Evolutionary conservation across 23 tunicate species (phyloP).

Genomic region (Ciona savignyi): DNA sequence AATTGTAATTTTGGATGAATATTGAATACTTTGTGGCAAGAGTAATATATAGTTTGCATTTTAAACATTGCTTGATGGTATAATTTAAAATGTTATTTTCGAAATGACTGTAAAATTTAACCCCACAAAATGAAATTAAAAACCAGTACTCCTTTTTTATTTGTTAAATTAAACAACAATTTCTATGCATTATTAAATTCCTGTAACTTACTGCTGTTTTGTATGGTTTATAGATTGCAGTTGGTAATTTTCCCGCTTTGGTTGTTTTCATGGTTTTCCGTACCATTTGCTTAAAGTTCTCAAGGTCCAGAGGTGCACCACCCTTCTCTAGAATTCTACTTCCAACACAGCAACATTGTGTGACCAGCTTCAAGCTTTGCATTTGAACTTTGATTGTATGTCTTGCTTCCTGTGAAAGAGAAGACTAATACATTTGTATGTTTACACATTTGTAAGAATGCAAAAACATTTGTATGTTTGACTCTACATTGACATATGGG

Average conservation of each 20-base stretch:
- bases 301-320: constrained; percentile 53
- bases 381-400: constrained; percentile 35
- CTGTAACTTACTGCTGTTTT: constrained; percentile 42
- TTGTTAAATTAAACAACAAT: too few relatives aligned
- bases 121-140: too few relatives aligned
- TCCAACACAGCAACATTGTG: constrained; percentile 53
- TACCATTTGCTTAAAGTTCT: constrained; percentile 53
- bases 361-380: constrained; percentile 42
- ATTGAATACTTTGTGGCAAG: too few relatives aligned
- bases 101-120: too few relatives aligned
- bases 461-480: too few relatives aligned
- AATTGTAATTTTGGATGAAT: too few relatives aligned
- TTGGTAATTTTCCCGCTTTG: constrained; percentile 28
- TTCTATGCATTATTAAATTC: too few relatives aligned
- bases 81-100: too few relatives aligned
- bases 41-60: too few relatives aligned
- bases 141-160: too few relatives aligned
- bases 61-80: too few relatives aligned
- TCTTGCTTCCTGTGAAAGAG: constrained; percentile 34
- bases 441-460: neutral
- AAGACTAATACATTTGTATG: neutral
- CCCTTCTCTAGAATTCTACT: constrained; percentile 45
- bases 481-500: too few relatives aligned
- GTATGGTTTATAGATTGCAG: constrained; percentile 25
- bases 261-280: constrained; percentile 48